phyloP scores from a whole-genome alignment of 1,140 invertebrate species.

The Augochlora pura region DNA sequence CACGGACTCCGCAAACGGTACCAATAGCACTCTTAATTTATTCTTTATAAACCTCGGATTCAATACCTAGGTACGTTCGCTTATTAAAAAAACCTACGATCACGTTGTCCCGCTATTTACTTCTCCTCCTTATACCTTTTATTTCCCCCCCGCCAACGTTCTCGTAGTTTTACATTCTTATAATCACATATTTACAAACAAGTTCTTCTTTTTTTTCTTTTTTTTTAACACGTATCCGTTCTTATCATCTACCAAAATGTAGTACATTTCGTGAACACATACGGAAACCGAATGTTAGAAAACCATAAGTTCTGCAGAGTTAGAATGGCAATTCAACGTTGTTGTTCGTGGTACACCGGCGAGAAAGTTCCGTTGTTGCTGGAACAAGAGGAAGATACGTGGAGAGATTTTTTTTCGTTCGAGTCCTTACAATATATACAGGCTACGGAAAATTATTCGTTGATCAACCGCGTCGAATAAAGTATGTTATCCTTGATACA shows the following conservation, averaged over 20 bases:
- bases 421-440: too few species aligned
- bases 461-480: background rate
- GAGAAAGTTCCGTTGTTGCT: background rate
- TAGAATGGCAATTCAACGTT: background rate
- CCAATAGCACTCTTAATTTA: background rate
- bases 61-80: background rate
- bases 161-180: constrained; percentile 4
- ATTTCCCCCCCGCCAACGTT: background rate
- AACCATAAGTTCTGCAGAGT: background rate
- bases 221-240: background rate
- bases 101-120: constrained; percentile 1
- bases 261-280: background rate
- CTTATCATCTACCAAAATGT: background rate
- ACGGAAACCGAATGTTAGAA: background rate
- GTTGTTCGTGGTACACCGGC: background rate
- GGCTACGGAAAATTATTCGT: background rate
- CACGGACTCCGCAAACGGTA: background rate
- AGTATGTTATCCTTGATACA: background rate
- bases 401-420: too few species aligned
- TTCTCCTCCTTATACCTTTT: background rate
- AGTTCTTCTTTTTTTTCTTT: too few species aligned
- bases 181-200: constrained; percentile 29
- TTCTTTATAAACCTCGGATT: constrained; percentile 1
- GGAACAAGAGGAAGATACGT: too few species aligned
- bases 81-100: constrained; percentile 11